Evolutionary conservation across 2,888 invertebrate genomes (phyloP).

Genomic region (Tenthredo amoena): DNA sequence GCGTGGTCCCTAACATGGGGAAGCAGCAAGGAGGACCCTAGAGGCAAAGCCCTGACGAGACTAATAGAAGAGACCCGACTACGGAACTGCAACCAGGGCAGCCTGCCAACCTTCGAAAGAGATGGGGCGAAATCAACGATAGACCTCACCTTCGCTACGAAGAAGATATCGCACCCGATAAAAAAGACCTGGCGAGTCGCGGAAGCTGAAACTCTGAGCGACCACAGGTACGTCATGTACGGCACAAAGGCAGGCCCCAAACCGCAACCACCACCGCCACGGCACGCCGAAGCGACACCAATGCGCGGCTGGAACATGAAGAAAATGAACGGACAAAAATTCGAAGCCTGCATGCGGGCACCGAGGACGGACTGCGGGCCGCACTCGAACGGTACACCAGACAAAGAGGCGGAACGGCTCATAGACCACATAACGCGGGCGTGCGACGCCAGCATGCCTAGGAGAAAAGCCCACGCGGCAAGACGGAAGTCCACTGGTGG

Average conservation of each 20-base stretch:
- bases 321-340: too few relatives aligned
- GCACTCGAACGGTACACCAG: too few relatives aligned
- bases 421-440: background rate
- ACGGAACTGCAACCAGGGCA: background rate
- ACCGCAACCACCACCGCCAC: too few relatives aligned
- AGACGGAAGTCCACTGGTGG: constrained; percentile 8
- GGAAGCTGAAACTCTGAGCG: background rate
- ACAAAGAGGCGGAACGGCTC: too few relatives aligned
- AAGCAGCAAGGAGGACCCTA: background rate
- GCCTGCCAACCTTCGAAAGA: background rate
- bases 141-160: background rate
- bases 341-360: too few relatives aligned
- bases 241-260: too few relatives aligned
- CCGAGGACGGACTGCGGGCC: too few relatives aligned
- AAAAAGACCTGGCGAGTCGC: background rate
- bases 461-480: background rate
- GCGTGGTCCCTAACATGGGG: background rate
- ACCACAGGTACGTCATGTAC: background rate
- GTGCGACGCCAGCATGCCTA: background rate
- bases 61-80: background rate
- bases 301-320: too few relatives aligned
- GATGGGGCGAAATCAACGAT: background rate
- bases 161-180: background rate
- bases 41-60: background rate
- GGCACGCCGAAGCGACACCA: too few relatives aligned